These are phyloP conservation scores for Amphiduros pacificus DNA, from an alignment of 2,888 invertebrate species.

Conservation along the genomic window DNA sequence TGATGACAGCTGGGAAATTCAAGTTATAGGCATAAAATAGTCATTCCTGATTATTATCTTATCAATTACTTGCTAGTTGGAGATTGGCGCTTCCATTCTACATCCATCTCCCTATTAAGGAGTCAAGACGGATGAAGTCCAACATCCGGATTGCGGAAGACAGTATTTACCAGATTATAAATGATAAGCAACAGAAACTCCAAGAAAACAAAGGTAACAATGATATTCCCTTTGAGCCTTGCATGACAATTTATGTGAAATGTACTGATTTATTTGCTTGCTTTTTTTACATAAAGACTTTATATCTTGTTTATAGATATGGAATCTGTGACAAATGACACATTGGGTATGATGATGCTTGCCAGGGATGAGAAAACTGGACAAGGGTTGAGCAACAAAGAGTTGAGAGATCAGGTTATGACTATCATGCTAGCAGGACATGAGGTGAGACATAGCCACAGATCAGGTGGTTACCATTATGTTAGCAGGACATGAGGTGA, in stretches of 20 bases:
- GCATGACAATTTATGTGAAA: background rate
- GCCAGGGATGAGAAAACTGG: constrained; percentile 41
- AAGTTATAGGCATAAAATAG: too few species aligned
- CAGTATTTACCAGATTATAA: background rate
- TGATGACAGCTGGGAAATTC: too few species aligned
- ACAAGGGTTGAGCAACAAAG: constrained; percentile 32
- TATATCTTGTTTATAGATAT: background rate
- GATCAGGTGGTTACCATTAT: constrained; percentile 44
- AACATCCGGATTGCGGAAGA: background rate
- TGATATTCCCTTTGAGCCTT: background rate
- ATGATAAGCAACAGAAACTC: background rate
- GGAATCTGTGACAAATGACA: background rate
- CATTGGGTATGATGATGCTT: constrained; percentile 37
- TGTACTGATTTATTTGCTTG: background rate
- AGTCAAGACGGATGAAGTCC: background rate
- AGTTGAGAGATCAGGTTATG: constrained; percentile 41
- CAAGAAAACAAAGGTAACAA: background rate
- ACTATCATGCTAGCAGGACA: constrained; percentile 49
- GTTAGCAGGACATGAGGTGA: constrained; percentile 51
- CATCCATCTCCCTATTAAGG: background rate
- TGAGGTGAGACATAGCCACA: constrained; percentile 46
- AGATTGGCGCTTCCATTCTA: background rate
- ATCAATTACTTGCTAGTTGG: too few species aligned
- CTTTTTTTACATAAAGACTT: background rate
- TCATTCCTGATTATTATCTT: too few species aligned